Conservation (phyloP, 1,140 invertebrate genomes). For the Lamellibrachia luymesi region DNA sequence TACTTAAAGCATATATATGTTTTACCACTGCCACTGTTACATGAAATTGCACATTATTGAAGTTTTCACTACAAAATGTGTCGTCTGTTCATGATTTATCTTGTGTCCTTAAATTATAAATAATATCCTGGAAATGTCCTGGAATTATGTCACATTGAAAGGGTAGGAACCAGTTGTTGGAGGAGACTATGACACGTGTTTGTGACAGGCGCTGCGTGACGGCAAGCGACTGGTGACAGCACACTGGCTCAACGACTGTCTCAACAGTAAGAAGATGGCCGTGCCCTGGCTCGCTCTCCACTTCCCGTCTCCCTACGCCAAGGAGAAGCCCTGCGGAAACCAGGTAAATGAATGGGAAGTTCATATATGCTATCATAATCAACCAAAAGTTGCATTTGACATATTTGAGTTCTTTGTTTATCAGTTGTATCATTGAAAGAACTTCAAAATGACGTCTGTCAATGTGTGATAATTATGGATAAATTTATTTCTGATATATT, state of each 20-base stretch:
- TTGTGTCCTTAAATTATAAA: background rate
- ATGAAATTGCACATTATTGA: no score
- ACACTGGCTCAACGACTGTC: slow-evolving; percentile 90
- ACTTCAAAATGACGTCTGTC: no score
- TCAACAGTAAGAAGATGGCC: slow-evolving; percentile 76
- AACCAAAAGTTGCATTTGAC: background rate
- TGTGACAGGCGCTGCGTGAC: slow-evolving; percentile 70
- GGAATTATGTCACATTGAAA: no score
- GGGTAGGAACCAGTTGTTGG: background rate
- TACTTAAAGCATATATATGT: background rate
- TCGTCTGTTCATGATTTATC: background rate
- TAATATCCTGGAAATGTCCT: no score
- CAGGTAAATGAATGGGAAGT: slow-evolving; percentile 47
- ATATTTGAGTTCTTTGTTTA: background rate
- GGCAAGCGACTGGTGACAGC: slow-evolving; percentile 85
- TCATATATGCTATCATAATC: background rate
- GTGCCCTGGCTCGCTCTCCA: slow-evolving; percentile 91
- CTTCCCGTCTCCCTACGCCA: slow-evolving; percentile 77
- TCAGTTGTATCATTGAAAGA: background rate
- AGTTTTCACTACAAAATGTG: no score
- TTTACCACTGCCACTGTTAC: background rate
- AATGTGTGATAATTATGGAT: no score
- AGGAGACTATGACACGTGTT: background rate
- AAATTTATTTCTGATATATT: no score
- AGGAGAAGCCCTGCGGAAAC: slow-evolving; percentile 64